These are phyloP conservation scores for Ancistrus triradiatus DNA, from an alignment of 2,113 vertebrate genomes.

Conservation along the genomic window DNA sequence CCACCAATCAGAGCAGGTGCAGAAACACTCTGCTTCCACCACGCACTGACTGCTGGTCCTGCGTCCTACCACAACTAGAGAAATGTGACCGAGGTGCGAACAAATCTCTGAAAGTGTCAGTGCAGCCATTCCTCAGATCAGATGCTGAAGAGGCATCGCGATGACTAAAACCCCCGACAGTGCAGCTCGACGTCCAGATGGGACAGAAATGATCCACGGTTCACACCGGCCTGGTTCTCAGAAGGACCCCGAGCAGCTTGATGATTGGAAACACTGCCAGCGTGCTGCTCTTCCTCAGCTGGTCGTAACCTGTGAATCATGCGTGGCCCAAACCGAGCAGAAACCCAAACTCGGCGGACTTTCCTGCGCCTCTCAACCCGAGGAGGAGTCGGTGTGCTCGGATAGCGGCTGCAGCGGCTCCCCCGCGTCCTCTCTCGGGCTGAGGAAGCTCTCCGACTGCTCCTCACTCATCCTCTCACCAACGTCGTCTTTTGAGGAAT, in stretches of 20 bases:
- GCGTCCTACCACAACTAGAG: not conserved
- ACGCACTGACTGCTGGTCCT: too few relatives aligned
- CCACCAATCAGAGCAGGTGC: slow-evolving; percentile 5
- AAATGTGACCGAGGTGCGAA: too few relatives aligned
- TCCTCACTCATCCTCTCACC: slow-evolving; percentile 64
- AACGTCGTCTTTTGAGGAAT: slow-evolving; percentile 71
- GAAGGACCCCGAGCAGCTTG: not conserved
- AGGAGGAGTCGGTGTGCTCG: slow-evolving; percentile 57
- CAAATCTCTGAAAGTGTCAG: too few relatives aligned
- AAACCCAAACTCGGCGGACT: slow-evolving; percentile 2
- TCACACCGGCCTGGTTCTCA: not conserved
- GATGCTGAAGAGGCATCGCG: not conserved
- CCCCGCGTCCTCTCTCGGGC: slow-evolving; percentile 43
- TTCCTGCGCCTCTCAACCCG: slow-evolving; percentile 44
- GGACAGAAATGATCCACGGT: slow-evolving; percentile 21
- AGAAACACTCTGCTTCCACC: not conserved
- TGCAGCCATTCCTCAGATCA: too few relatives aligned
- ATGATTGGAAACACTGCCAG: not conserved
- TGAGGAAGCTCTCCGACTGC: slow-evolving; percentile 55
- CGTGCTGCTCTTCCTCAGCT: slow-evolving; percentile 60
- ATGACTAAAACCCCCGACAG: slow-evolving; percentile 44
- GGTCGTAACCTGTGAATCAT: slow-evolving; percentile 61
- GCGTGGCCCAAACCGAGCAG: slow-evolving; percentile 25
- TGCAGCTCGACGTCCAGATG: slow-evolving; percentile 25
- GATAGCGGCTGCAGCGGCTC: slow-evolving; percentile 59